phyloP scores from a whole-genome alignment of 2,888 invertebrate species.

The Chrysina gloriosa region DNA sequence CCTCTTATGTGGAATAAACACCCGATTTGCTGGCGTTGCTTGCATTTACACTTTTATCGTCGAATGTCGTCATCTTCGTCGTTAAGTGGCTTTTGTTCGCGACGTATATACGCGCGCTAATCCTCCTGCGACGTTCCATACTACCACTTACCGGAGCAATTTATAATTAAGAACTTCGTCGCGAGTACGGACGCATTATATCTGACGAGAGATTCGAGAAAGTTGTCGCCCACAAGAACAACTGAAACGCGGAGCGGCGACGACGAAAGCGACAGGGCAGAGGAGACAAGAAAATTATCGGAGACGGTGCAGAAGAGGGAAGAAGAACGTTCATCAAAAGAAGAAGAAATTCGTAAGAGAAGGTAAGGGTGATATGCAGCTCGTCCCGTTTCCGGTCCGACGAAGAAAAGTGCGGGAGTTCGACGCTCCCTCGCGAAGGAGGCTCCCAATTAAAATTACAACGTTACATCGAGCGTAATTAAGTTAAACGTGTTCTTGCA shows the following conservation, averaged over 20 bases:
- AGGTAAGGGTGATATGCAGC: too few species aligned
- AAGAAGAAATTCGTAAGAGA: background rate
- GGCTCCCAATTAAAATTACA: conserved; percentile 14
- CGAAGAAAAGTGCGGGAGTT: background rate
- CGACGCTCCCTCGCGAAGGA: background rate
- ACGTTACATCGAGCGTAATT: conserved; percentile 12
- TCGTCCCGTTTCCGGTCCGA: too few species aligned
- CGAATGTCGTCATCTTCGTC: too few species aligned
- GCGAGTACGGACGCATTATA: background rate
- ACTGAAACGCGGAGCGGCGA: too few species aligned
- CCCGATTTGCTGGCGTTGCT: too few species aligned
- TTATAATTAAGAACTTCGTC: conserved; percentile 52
- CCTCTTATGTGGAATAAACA: too few species aligned
- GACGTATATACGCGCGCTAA: background rate
- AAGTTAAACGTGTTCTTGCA: background rate
- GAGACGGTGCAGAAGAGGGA: background rate
- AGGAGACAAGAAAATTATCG: conserved; percentile 9
- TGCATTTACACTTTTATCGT: too few species aligned
- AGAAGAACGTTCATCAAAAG: background rate
- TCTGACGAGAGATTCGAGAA: background rate
- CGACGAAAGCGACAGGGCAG: background rate
- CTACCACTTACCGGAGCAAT: conserved; percentile 56
- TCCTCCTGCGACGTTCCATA: background rate
- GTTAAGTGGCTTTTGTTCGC: background rate
- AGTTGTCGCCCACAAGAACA: background rate